A percentile compares a stretch with the other conserved stretches of the same genome.
Conservation (phyloP, 2,888 invertebrate genomes). For the Sturmia bella region DNA sequence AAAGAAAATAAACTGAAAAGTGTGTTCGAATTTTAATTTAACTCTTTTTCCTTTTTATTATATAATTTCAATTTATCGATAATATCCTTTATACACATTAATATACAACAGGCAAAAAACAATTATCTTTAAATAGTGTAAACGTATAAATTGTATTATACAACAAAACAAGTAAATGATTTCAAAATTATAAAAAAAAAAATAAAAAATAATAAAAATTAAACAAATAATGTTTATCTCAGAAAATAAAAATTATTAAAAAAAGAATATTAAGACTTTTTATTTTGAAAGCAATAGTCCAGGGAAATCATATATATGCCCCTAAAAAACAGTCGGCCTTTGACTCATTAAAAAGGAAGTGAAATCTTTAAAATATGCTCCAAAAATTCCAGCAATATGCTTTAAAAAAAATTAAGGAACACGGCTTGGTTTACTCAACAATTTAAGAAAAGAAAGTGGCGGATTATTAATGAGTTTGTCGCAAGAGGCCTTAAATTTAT, state of each 20-base stretch:
- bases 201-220: constrained; percentile 3
- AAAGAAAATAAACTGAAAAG: constrained; percentile 67
- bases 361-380: no score
- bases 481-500: no score
- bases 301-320: no score
- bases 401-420: no score
- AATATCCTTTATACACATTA: constrained; percentile 34
- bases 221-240: constrained; percentile 74
- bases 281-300: constrained; percentile 71
- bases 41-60: constrained; percentile 69
- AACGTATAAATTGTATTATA: constrained; percentile 53
- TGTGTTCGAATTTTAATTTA: constrained; percentile 78
- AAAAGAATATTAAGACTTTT: constrained; percentile 72
- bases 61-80: constrained; percentile 30
- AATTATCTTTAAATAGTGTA: constrained; percentile 52
- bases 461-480: no score
- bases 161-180: constrained; percentile 36
- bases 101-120: constrained; percentile 13
- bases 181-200: constrained; percentile 71
- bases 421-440: no score
- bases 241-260: constrained; percentile 60
- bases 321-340: no score
- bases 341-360: no score
- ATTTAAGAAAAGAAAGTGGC: no score
- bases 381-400: no score